phyloP scores from a whole-genome alignment of 64 coral and sea anemone species.

The Stylophora pistillata region DNA sequence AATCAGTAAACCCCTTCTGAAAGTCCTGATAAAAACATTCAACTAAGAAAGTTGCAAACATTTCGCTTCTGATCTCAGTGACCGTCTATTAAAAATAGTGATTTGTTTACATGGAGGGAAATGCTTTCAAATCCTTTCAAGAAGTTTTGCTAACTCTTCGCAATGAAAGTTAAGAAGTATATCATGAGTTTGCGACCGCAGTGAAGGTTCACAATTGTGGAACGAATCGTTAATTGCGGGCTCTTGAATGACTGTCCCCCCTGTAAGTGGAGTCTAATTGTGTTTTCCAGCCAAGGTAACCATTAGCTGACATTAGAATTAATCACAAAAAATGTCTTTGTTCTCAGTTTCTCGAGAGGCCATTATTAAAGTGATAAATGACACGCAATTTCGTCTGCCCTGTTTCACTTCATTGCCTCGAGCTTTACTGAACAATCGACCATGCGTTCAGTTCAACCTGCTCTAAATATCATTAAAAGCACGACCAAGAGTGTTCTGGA shows the following conservation, averaged over 20 bases:
- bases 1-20: neutral
- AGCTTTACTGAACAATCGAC: neutral
- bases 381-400: neutral
- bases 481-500: too few species aligned
- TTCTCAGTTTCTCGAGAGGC: neutral
- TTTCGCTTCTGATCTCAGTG: neutral
- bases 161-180: neutral
- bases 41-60: too few species aligned
- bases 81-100: too few species aligned
- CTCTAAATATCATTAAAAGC: too few species aligned
- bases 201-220: neutral
- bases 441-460: neutral
- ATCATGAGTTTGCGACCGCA: neutral
- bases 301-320: neutral
- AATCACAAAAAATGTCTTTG: neutral
- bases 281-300: neutral
- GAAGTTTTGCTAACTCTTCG: neutral
- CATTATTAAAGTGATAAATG: neutral
- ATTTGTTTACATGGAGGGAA: neutral
- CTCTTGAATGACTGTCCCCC: neutral
- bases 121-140: neutral
- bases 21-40: too few species aligned
- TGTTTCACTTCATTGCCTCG: neutral
- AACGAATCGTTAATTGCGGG: neutral
- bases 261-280: neutral